Conservation (phyloP, 1,140 invertebrate species). For the Stenopsyche tienmushanensis region DNA sequence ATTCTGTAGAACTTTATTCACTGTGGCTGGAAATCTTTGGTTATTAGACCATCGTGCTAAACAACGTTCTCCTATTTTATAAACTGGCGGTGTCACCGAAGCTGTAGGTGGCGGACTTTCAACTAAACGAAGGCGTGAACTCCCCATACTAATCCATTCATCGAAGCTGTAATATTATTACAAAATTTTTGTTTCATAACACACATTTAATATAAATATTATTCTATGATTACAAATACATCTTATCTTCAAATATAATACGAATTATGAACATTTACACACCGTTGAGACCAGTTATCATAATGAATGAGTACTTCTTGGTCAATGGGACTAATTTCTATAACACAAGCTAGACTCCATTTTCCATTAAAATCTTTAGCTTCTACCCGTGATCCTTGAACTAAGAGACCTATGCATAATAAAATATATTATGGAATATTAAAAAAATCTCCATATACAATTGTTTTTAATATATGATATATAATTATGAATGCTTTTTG, state of each 20-base stretch:
- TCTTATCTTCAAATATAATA: too few species aligned
- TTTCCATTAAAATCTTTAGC: conserved; percentile 69
- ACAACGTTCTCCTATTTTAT: conserved; percentile 74
- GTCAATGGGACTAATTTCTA: conserved; percentile 83
- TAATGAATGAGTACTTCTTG: conserved; percentile 87
- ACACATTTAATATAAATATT: too few species aligned
- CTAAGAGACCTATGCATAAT: conserved; percentile 45
- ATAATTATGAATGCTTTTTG: not conserved
- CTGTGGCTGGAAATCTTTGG: conserved; percentile 78
- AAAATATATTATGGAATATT: not conserved
- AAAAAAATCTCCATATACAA: not conserved
- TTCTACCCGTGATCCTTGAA: conserved; percentile 63
- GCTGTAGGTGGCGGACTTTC: conserved; percentile 45
- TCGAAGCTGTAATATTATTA: conserved; percentile 57
- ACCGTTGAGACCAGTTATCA: conserved; percentile 75
- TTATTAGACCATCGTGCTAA: conserved; percentile 84
- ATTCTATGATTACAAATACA: too few species aligned
- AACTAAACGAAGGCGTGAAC: conserved; percentile 68
- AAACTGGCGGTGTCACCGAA: conserved; percentile 46
- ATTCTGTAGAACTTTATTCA: conserved; percentile 69
- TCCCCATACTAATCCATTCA: conserved; percentile 90
- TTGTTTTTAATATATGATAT: not conserved
- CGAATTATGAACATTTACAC: too few species aligned
- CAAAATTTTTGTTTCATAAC: too few species aligned
- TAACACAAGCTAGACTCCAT: conserved; percentile 79